These are phyloP conservation scores for Psophia crepitans DNA, from an alignment of 2,113 vertebrate genomes.

Conservation along the genomic window DNA sequence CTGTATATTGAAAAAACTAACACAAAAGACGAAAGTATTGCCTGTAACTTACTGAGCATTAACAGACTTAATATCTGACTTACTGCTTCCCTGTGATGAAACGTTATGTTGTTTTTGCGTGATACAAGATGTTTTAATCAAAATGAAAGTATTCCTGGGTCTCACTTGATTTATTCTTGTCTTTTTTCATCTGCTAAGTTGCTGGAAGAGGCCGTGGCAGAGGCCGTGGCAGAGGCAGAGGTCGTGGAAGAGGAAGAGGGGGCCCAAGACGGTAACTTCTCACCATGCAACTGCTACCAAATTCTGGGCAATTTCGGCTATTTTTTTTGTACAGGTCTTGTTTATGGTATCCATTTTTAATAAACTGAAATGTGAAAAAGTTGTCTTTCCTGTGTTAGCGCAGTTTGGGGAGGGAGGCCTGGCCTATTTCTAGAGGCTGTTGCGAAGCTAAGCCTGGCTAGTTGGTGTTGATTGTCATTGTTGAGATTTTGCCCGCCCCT, in stretches of 20 bases:
- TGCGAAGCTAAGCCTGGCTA: neutral
- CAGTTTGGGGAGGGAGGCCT: neutral
- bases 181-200: conserved; percentile 74
- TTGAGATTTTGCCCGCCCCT: neutral
- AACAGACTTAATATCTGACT: neutral
- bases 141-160: neutral
- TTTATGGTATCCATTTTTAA: conserved; percentile 62
- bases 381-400: neutral
- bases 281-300: neutral
- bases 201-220: conserved; percentile 86
- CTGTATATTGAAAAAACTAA: neutral
- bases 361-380: conserved; percentile 39
- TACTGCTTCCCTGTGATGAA: neutral
- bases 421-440: neutral
- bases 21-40: neutral
- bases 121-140: neutral
- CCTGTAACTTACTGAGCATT: neutral
- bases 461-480: neutral
- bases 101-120: neutral
- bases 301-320: neutral
- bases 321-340: conserved; percentile 83
- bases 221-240: conserved; percentile 89
- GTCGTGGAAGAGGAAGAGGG: conserved; percentile 91
- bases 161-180: neutral
- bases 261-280: conserved; percentile 89